Conservation (phyloP, 2,797 vertebrate species). For the Anas flavirostris region DNA sequence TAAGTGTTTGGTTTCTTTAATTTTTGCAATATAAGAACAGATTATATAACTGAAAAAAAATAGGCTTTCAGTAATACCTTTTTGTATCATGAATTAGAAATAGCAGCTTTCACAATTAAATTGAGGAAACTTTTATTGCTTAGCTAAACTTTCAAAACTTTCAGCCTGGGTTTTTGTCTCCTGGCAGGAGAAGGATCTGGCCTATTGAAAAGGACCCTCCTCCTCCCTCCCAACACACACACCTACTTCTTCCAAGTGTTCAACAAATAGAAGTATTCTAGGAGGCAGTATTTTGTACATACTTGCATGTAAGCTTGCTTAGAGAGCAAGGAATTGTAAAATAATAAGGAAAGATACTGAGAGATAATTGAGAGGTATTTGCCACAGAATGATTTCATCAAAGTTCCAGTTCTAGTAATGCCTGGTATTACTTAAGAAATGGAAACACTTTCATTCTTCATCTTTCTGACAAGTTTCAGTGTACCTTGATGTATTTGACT, state of each 20-base stretch:
- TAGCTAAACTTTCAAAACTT: neutral
- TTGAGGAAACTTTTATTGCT: fast-evolving
- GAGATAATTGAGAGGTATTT: neutral
- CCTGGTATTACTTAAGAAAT: neutral
- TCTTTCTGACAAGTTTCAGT: neutral
- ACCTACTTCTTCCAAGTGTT: neutral
- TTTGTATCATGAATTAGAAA: neutral
- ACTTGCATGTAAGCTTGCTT: neutral
- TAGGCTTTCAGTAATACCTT: neutral
- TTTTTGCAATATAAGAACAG: neutral
- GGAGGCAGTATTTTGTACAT: fast-evolving
- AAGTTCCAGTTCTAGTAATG: neutral
- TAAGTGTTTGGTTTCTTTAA: neutral
- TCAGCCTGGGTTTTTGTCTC: neutral
- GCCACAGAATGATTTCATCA: neutral
- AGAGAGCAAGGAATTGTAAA: neutral
- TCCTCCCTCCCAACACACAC: neutral
- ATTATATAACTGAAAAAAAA: neutral
- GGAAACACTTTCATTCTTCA: neutral
- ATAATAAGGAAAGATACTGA: neutral
- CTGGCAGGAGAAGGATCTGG: neutral
- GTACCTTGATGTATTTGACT: neutral
- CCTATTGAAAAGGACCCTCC: neutral
- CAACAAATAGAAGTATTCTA: neutral
- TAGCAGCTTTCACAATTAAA: neutral